These are phyloP conservation scores for Falco berigora DNA, from an alignment of 2,797 vertebrate species.

Conservation along the genomic window DNA sequence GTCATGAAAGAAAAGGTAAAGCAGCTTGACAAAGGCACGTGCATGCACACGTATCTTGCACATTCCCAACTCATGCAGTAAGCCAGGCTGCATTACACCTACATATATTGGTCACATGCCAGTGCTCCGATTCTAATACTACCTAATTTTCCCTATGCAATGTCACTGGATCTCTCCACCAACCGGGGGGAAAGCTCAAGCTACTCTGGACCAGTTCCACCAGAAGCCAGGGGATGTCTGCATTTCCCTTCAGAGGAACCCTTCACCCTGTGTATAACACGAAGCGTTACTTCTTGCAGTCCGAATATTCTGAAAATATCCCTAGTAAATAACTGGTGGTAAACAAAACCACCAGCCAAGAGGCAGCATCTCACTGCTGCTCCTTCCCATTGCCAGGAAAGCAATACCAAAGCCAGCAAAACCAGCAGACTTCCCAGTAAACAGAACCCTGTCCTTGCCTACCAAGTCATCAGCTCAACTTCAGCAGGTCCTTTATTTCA, in stretches of 20 bases:
- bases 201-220: background rate
- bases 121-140: background rate
- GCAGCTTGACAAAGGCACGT: background rate
- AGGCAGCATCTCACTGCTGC: background rate
- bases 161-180: background rate
- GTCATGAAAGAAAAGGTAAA: background rate
- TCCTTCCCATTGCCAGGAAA: background rate
- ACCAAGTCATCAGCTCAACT: background rate
- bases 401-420: background rate
- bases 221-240: background rate
- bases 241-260: background rate
- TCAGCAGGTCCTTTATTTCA: background rate
- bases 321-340: background rate
- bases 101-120: background rate
- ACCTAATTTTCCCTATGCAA: background rate
- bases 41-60: background rate
- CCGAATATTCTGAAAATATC: background rate
- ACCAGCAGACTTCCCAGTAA: background rate
- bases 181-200: background rate
- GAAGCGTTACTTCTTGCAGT: background rate
- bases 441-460: background rate
- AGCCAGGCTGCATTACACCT: background rate
- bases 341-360: background rate
- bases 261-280: accelerated
- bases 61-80: accelerated